phyloP scores from a whole-genome alignment of 2,113 vertebrate species.

The Marcusenius ussheri region DNA sequence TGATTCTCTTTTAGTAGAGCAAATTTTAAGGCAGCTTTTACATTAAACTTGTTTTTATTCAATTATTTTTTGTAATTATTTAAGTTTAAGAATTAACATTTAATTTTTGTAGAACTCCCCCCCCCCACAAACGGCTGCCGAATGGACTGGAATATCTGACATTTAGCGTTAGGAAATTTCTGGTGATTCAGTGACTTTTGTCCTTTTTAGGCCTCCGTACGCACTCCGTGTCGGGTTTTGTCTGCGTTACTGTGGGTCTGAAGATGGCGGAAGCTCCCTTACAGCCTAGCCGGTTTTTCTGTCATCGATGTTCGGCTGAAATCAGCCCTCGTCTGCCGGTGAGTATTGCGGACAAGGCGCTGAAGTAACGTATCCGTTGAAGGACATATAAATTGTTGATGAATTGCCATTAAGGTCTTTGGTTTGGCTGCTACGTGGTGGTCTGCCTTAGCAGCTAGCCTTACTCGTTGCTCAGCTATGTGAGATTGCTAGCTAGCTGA shows the following conservation, averaged over 20 bases:
- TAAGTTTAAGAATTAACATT: neutral
- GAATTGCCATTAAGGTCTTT: neutral
- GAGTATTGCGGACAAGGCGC: slow-evolving; percentile 30
- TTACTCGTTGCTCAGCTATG: neutral
- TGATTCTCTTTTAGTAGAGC: neutral
- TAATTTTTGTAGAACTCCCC: neutral
- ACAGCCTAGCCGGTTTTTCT: slow-evolving; percentile 81
- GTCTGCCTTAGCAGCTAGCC: neutral
- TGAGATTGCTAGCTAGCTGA: neutral
- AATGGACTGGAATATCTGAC: neutral
- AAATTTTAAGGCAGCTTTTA: neutral
- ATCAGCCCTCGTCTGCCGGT: slow-evolving; percentile 68
- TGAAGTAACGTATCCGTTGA: neutral
- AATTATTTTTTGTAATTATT: neutral
- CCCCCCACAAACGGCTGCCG: too few relatives aligned
- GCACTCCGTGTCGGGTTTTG: slow-evolving; percentile 24
- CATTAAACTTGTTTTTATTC: neutral
- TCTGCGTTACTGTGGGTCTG: slow-evolving; percentile 37
- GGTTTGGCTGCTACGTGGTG: neutral
- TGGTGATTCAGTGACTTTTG: slow-evolving; percentile 26
- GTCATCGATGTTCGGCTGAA: slow-evolving; percentile 76
- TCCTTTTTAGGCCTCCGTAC: slow-evolving; percentile 47
- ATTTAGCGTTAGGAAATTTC: slow-evolving; percentile 15
- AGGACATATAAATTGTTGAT: neutral
- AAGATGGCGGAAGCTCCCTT: slow-evolving; percentile 85